These are phyloP conservation scores for Orchestes rusci DNA, from an alignment of 2,888 invertebrate species.

Conservation along the genomic window DNA sequence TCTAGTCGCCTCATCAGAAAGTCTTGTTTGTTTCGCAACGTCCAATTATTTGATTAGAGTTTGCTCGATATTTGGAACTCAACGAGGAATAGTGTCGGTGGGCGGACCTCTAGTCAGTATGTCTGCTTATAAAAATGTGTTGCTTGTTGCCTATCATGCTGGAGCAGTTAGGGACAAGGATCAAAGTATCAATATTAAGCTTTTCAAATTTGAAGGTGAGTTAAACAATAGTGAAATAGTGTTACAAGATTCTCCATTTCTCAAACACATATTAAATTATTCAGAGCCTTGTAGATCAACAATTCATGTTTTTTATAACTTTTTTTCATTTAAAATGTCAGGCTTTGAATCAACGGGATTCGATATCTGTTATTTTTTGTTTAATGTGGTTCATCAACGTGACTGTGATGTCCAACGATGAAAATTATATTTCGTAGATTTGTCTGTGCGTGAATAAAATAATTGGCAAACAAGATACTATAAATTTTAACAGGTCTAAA, in stretches of 20 bases:
- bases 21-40: conserved; percentile 75
- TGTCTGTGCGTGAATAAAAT: too few species aligned
- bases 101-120: conserved; percentile 69
- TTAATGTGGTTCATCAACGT: too few species aligned
- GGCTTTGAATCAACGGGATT: background rate
- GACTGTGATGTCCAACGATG: too few species aligned
- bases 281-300: too few species aligned
- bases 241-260: too few species aligned
- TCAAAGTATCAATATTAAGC: conserved; percentile 50
- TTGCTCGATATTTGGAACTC: conserved; percentile 80
- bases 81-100: conserved; percentile 67
- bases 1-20: conserved; percentile 59
- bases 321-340: too few species aligned
- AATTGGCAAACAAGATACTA: too few species aligned
- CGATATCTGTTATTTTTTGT: background rate
- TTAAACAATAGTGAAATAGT: too few species aligned
- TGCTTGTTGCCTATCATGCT: conserved; percentile 62
- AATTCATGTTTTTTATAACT: too few species aligned
- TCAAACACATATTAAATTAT: too few species aligned
- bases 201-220: conserved; percentile 46
- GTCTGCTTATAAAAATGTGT: conserved; percentile 52
- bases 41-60: conserved; percentile 68
- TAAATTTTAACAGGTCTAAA: too few species aligned
- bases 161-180: conserved; percentile 48
- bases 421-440: too few species aligned